Evolutionary conservation across 2,113 vertebrate species (phyloP), one percentile per base, ranked within the genome.

Genomic region (Barbus barbus): DNA sequence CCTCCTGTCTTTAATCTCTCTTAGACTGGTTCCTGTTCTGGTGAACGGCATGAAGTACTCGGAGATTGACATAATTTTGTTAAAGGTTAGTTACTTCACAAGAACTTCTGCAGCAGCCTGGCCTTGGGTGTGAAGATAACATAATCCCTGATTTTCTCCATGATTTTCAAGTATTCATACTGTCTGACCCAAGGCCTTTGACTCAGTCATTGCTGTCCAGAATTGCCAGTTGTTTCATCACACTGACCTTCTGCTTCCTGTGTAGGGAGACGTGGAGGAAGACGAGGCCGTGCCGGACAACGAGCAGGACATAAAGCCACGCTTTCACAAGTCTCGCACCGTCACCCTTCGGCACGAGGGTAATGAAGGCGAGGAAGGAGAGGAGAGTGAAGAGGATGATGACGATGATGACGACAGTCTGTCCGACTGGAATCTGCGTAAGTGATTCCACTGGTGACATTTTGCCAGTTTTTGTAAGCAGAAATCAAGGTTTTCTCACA

Each of bases 31-130:
- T 86, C 97, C 96, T 20, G 97, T 97, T 85, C 92, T 98, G 87
- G 97, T 98, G 79, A 98, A 97, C 9, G 97, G 97, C 26, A 98
- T 98, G 97, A 97, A 98, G 87, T 98, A 98, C 90, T 98, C 97
- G 0, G 97, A 98, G 91, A 98, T 98, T 0, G 97, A 98, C 91
- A 98, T 98, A 73, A 98, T 98, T 86, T 90, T 98, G 78, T 93
- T 98, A 20, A 98, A 98, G 96, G 97, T 97, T 61, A 72, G 91
- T 53, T 61, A n/a, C 53, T 76, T 8, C 38, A 0, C 5, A 53
- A 53, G 6, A 24, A 26, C 60, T 31, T 44, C 31, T 7, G 20
- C 14, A 26, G 9, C 44, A 8, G 63, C 18, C 33, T 36, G 46
- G 3, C 81, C 5, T 28, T 16, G 63, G 81, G 82, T 63, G 71